Conservation (phyloP, 2,888 invertebrate genomes). For the Teinopalpus imperialis region DNA sequence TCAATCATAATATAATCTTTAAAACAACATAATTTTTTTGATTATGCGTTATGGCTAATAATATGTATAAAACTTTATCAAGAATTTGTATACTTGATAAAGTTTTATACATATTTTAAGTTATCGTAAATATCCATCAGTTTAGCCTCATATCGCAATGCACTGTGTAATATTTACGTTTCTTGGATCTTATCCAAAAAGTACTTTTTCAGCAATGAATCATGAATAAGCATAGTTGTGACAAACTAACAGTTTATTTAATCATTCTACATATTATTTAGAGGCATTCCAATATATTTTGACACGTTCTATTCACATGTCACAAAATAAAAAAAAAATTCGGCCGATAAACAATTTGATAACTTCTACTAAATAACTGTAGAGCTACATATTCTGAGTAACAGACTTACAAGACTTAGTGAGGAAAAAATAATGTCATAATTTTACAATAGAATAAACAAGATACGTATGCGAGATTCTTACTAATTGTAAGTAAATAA, state of each 20-base stretch:
- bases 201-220: slow-evolving; percentile 15
- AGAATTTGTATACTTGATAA: slow-evolving; percentile 8
- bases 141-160: slow-evolving; percentile 9
- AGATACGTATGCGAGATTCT: too few species aligned
- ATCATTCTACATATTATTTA: slow-evolving; percentile 19
- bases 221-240: slow-evolving; percentile 14
- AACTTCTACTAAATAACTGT: background rate
- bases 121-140: slow-evolving; percentile 7
- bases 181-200: slow-evolving; percentile 15
- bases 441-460: too few species aligned
- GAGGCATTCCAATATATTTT: slow-evolving; percentile 11
- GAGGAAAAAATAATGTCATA: too few species aligned
- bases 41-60: background rate
- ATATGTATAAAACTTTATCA: slow-evolving; percentile 13
- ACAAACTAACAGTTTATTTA: slow-evolving; percentile 24
- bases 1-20: slow-evolving; percentile 8
- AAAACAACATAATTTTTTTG: too few species aligned
- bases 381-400: too few species aligned
- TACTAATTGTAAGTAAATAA: too few species aligned
- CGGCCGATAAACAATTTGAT: slow-evolving; percentile 1
- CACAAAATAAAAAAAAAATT: slow-evolving; percentile 13
- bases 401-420: too few species aligned
- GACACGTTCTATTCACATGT: slow-evolving; percentile 17
- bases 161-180: slow-evolving; percentile 14
- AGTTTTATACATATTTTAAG: slow-evolving; percentile 6